phyloP scores from a whole-genome alignment of 2,113 vertebrate species.

The Dipodomys spectabilis region DNA sequence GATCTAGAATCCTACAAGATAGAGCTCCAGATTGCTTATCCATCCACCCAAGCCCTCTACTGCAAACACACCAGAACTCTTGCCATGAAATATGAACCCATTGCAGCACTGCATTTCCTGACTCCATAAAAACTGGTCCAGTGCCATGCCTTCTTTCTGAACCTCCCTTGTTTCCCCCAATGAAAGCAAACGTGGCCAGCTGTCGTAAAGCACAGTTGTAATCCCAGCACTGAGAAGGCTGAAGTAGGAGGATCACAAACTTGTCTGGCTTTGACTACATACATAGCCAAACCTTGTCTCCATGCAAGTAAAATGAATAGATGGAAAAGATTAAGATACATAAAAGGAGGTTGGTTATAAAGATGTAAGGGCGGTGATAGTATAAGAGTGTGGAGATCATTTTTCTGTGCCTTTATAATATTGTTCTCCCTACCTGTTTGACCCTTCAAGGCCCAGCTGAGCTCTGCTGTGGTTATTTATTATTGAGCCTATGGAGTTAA shows the following conservation, averaged over 20 bases:
- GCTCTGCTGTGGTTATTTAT: not conserved
- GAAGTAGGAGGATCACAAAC: too few relatives aligned
- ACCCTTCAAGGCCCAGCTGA: not conserved
- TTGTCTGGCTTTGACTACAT: too few relatives aligned
- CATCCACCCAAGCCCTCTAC: not conserved
- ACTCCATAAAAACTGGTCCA: constrained; percentile 7
- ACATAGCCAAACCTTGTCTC: too few relatives aligned
- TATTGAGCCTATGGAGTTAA: not conserved
- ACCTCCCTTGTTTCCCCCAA: not conserved
- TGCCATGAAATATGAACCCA: not conserved
- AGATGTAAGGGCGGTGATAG: not conserved
- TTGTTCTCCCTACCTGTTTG: not conserved
- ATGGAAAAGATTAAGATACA: too few relatives aligned
- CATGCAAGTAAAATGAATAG: too few relatives aligned
- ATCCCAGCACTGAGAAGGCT: too few relatives aligned
- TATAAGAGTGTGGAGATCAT: not conserved
- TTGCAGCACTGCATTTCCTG: constrained; percentile 9
- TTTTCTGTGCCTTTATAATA: not conserved
- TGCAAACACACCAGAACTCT: not conserved
- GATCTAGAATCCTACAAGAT: not conserved
- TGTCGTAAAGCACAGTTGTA: too few relatives aligned
- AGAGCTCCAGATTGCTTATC: not conserved
- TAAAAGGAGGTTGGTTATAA: not conserved
- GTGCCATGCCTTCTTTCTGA: not conserved
- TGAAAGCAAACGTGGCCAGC: not conserved